Evolutionary conservation across 2,113 vertebrate genomes (phyloP).

Genomic region (Pseudonaja textilis): DNA sequence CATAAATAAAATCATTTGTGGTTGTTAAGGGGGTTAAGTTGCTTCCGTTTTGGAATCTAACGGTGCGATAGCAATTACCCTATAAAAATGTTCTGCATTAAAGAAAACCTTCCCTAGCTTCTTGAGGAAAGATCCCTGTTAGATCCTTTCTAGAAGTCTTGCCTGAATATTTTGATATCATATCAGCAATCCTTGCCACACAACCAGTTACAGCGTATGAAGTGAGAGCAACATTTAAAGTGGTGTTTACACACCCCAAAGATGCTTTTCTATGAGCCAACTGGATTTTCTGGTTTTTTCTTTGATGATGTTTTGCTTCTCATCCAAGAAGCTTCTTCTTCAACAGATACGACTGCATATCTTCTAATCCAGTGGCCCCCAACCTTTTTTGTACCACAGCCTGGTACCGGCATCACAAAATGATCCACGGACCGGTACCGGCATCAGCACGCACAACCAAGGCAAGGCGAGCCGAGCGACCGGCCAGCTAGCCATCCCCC

Average conservation of each 20-base stretch:
- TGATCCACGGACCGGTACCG: too few relatives aligned
- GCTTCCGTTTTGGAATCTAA: neutral
- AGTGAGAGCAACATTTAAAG: neutral
- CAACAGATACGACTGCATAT: too few relatives aligned
- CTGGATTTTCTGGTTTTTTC: too few relatives aligned
- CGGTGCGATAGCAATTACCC: neutral
- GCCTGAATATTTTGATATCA: neutral
- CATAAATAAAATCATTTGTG: constrained; percentile 11
- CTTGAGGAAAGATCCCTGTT: neutral
- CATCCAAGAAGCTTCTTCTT: too few relatives aligned
- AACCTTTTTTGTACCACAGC: too few relatives aligned
- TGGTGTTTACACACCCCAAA: neutral
- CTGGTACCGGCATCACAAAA: too few relatives aligned
- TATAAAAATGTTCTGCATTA: neutral
- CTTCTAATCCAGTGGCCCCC: too few relatives aligned
- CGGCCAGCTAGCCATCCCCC: too few relatives aligned
- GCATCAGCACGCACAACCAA: too few relatives aligned
- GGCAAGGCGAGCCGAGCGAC: too few relatives aligned
- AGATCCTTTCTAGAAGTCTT: constrained; percentile 1
- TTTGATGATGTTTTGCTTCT: too few relatives aligned
- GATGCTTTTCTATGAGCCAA: too few relatives aligned
- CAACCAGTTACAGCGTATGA: neutral
- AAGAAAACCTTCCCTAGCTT: neutral
- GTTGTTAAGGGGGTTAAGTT: neutral
- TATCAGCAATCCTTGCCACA: neutral